Percentiles rank a stretch among this genome's conserved stretches.
Evolutionary conservation across 2,797 vertebrate genomes (phyloP).

Genomic region (Squalus acanthias): DNA sequence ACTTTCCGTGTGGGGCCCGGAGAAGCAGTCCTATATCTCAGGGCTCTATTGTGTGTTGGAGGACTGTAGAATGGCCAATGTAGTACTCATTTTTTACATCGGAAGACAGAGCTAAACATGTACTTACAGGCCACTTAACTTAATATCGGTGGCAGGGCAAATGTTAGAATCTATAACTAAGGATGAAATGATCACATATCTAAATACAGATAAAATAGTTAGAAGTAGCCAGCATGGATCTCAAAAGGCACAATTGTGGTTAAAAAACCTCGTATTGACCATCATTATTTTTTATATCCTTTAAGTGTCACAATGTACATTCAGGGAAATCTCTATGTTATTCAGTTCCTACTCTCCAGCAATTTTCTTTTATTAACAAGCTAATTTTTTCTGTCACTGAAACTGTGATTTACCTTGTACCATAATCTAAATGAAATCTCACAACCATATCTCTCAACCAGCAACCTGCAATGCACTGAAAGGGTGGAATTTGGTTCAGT

Average conservation of each 20-base stretch:
- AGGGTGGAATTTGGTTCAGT: not conserved
- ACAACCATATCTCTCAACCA: slow-evolving; percentile 12
- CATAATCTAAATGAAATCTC: not conserved
- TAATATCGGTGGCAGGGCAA: no score
- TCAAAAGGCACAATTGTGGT: not conserved
- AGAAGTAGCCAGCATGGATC: not conserved
- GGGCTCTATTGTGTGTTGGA: not conserved
- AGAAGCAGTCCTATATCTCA: not conserved
- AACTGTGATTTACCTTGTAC: not conserved
- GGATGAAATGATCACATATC: not conserved
- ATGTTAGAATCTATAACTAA: not conserved
- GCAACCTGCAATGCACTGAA: not conserved
- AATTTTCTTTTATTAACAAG: not conserved
- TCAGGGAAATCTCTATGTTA: not conserved
- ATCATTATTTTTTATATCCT: not conserved
- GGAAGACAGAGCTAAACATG: not conserved
- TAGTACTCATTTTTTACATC: no score
- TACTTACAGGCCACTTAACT: not conserved
- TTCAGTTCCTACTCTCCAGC: not conserved
- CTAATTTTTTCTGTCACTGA: not conserved
- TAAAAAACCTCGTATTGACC: not conserved
- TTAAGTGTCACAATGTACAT: not conserved
- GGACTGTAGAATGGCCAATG: not conserved
- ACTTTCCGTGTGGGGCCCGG: not conserved
- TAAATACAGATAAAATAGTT: not conserved